Evolutionary conservation across 2,113 vertebrate genomes (phyloP).

Genomic region (Lucifuga dentata): DNA sequence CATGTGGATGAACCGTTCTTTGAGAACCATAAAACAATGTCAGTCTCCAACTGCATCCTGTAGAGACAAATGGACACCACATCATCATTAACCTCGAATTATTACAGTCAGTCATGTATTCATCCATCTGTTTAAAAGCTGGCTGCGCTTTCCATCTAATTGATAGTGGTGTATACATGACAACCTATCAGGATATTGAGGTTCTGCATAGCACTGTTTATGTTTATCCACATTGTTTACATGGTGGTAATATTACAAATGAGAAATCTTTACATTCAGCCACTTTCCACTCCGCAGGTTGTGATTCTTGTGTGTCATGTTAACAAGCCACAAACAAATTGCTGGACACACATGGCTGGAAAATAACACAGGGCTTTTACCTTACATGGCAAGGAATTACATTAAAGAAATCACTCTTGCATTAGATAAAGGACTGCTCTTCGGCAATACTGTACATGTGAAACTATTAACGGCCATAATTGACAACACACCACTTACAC

Average conservation of each 20-base stretch:
- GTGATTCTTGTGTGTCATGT: slow-evolving; percentile 17
- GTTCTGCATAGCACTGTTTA: slow-evolving; percentile 1
- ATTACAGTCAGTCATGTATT: slow-evolving; percentile 27
- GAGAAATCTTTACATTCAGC: slow-evolving; percentile 41
- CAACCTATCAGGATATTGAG: slow-evolving; percentile 17
- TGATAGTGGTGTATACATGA: slow-evolving; percentile 26
- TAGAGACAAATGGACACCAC: slow-evolving; percentile 10
- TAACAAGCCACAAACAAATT: slow-evolving; percentile 46
- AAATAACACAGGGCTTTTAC: slow-evolving; percentile 38
- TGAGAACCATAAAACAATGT: slow-evolving; percentile 23
- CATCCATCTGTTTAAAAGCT: slow-evolving; percentile 16
- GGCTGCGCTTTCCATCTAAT: slow-evolving; percentile 25
- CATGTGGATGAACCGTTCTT: slow-evolving; percentile 11
- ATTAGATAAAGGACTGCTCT: slow-evolving; percentile 28
- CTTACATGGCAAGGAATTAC: slow-evolving; percentile 35
- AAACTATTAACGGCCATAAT: slow-evolving; percentile 37
- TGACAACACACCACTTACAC: not conserved
- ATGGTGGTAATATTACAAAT: slow-evolving; percentile 34
- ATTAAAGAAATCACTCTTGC: slow-evolving; percentile 53
- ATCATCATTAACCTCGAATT: slow-evolving; percentile 38
- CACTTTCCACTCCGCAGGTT: not conserved
- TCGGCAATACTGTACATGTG: slow-evolving; percentile 27
- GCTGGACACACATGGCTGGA: slow-evolving; percentile 41
- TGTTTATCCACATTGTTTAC: slow-evolving; percentile 27
- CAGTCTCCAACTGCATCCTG: slow-evolving; percentile 14